Evolutionary conservation across 2,888 invertebrate species (phyloP), one percentile per base, ranked within the genome.

Genomic region (Lochmaea capreae): DNA sequence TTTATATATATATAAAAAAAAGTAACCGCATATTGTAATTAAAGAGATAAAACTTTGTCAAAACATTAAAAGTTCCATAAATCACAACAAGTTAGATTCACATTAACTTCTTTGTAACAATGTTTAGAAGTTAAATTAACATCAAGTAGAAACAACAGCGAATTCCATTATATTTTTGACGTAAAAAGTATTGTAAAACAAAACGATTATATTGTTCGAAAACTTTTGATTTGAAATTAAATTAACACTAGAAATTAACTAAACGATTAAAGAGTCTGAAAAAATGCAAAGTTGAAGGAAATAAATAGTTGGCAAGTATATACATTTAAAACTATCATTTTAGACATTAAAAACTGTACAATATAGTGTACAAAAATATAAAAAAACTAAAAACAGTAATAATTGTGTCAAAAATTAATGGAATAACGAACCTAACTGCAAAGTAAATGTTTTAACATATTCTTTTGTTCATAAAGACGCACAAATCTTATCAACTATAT

Each of bases 401-500:
- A 33, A 33, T 33, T 33, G 33, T 33, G 12, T 66, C 42, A 66
- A 71, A 70, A 63, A 46, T 42, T 54, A 65, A 46, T 26, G 57
- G 71, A 43, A 22, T 22, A 43, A 72, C 68, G 61, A 76, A 69
- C 49, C 57, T 68, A 69, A 71, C 63, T 73, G 52, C 69, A 71
- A 71, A 63, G 42, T 59, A 65, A 11, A 42, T 69, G 22, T 65
- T 73, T 52, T 58, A 76, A 76, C 76, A 67, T 73, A 58, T 39
- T 71, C 9, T 54, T 61, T 33, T 33, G 22, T 67, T 69, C 68
- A 74, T 62, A 54, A 71, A 70, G 62, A 76, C 62, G 63, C 65
- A 72, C 61, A 26, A 65, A 69, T 69, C 75, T 75, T 77, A 77
- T 67, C 54, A 73, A 75, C 70, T 76, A 76, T 52, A 76, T 73